Conservation (phyloP, 2,797 vertebrate genomes). For the Gymnopithys bicolor region DNA sequence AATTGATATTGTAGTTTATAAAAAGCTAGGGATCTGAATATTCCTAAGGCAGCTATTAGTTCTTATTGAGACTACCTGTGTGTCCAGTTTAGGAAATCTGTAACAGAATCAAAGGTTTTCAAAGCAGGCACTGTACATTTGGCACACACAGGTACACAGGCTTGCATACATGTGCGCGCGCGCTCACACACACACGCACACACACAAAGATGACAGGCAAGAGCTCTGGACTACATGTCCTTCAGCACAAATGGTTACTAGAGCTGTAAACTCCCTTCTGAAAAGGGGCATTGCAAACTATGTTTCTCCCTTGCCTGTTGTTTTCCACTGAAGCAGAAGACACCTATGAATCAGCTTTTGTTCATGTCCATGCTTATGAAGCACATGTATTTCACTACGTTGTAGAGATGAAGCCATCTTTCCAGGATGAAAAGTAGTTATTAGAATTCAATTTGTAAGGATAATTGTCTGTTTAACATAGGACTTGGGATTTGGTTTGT, state of each 20-base stretch:
- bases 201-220: background rate
- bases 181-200: background rate
- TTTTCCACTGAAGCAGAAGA: background rate
- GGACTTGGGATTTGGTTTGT: background rate
- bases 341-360: background rate
- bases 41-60: background rate
- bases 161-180: too few relatives aligned
- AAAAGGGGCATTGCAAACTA: background rate
- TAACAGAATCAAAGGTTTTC: background rate
- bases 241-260: background rate
- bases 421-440: background rate
- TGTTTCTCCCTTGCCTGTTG: background rate
- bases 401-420: background rate
- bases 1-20: background rate
- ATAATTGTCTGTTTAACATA: background rate
- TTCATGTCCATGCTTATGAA: background rate
- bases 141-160: background rate
- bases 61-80: background rate
- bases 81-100: background rate
- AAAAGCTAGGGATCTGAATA: background rate
- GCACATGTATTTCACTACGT: background rate
- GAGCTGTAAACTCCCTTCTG: background rate
- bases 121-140: background rate
- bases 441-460: background rate
- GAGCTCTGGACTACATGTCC: background rate